Percentiles rank a stretch among this genome's conserved stretches.
phyloP scores from a whole-genome alignment of 1,140 invertebrate species.

The Maconellicoccus hirsutus region DNA sequence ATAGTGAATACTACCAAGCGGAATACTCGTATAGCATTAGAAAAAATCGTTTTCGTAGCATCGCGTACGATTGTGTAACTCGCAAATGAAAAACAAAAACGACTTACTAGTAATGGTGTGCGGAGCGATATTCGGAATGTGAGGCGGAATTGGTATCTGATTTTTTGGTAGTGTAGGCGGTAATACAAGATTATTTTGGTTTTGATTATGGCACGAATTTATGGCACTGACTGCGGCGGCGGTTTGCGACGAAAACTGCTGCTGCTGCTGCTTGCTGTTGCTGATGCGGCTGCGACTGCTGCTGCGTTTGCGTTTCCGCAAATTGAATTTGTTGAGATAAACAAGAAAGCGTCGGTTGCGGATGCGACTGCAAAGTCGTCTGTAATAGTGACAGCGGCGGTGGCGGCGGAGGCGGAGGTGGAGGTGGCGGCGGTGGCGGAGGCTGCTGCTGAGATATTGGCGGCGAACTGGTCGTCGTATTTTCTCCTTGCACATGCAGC shows the following conservation, averaged over 20 bases:
- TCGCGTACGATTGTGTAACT: no score
- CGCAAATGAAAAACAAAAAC: no score
- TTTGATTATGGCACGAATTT: constrained; percentile 10
- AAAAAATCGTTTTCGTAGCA: no score
- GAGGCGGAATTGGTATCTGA: constrained; percentile 13
- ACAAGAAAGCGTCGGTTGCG: neutral
- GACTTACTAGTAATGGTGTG: neutral
- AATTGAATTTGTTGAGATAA: neutral
- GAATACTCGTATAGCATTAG: no score
- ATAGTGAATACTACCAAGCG: no score
- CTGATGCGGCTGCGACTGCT: constrained; percentile 24
- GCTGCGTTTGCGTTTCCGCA: neutral
- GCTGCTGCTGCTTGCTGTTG: constrained; percentile 32
- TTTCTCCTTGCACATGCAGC: constrained; percentile 53
- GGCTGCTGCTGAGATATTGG: constrained; percentile 31
- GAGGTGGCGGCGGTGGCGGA: constrained; percentile 31
- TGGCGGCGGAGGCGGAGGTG: constrained; percentile 31
- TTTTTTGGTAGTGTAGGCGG: constrained; percentile 16
- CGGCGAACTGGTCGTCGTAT: constrained; percentile 23
- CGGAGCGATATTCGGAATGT: neutral
- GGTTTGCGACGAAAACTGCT: constrained; percentile 28
- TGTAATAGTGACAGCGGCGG: constrained; percentile 17
- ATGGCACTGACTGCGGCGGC: neutral
- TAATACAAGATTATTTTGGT: neutral
- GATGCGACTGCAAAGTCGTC: neutral